phyloP scores from a whole-genome alignment of 2,113 vertebrate species.

The Hypomesus transpacificus region DNA sequence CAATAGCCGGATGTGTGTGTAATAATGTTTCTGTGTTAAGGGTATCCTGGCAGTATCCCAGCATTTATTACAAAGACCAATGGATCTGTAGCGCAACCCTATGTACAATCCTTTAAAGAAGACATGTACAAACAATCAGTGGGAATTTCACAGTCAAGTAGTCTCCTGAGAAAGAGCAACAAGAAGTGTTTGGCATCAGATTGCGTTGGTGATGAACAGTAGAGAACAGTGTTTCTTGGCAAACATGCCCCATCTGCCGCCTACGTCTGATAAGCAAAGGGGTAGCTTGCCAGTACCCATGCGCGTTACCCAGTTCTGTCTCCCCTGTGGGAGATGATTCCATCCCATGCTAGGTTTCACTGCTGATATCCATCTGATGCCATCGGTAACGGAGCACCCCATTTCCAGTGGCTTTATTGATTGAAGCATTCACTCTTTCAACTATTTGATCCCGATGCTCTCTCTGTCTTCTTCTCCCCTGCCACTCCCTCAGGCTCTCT shows the following conservation, averaged over 20 bases:
- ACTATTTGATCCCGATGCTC: conserved; percentile 27
- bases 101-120: no score
- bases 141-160: conserved; percentile 47
- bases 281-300: conserved; percentile 1
- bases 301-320: conserved; percentile 6
- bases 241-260: conserved; percentile 47
- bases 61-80: not conserved
- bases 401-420: conserved; percentile 23
- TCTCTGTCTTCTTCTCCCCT: not conserved
- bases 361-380: conserved; percentile 28
- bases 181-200: conserved; percentile 37
- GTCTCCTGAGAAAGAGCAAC: conserved; percentile 43
- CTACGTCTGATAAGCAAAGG: conserved; percentile 18
- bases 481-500: not conserved
- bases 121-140: not conserved
- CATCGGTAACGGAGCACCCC: conserved; percentile 10
- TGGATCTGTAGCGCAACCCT: no score
- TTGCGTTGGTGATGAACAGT: conserved; percentile 52
- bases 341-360: conserved; percentile 29
- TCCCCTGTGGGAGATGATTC: conserved; percentile 28
- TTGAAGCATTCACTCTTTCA: conserved; percentile 22
- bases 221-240: conserved; percentile 48
- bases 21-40: not conserved
- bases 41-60: not conserved
- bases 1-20: not conserved